Evolutionary conservation across 2,888 invertebrate genomes (phyloP), one percentile per base, ranked within the genome.

Genomic region (Torymus aiolomorphi): DNA sequence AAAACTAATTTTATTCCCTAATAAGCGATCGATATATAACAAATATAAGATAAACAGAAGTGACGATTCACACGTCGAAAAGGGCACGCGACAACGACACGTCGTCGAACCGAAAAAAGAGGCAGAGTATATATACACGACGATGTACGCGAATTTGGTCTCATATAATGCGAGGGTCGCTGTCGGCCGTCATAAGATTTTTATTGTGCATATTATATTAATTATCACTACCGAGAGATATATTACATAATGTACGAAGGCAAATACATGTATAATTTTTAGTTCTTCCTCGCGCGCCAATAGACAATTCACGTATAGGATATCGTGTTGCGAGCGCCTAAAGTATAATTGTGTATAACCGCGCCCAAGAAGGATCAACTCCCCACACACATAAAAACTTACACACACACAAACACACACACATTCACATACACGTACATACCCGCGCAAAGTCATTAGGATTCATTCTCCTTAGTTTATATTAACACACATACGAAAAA

Each of bases 371-470:
- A 8, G 42, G 42, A 42, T 42, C 42, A 42, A 42, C 42, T 42
- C 42, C 42, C 1, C 8, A 42, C 1, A 5, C 1, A 42, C 42
- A 20, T 20, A 20, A 20, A 20, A n/a, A 31, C 3, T 31, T 5
- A 31, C 31, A 2, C 24, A 24, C 31, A 5, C 31, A 31, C 5
- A 31, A 31, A 31, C 5, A 31, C 31, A 31, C 5, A 31, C 31
- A 31, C 4, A 31, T 5, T 5, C 8, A 10, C 8, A 42, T 8
- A 42, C 42, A 42, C 42, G 8, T 42, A 42, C 42, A 42, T 42
- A 42, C 42, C 42, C 85, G 88, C 89, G 86, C 89, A 87, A 89
- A 89, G 89, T 90, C 89, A 89, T 89, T 89, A 89, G 66, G 89
- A 88, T 89, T 88, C 87, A 89, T 88, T 78, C 31, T 77, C 87